Conservation (phyloP, 2,113 vertebrate species). For the Callaeas wilsoni region DNA sequence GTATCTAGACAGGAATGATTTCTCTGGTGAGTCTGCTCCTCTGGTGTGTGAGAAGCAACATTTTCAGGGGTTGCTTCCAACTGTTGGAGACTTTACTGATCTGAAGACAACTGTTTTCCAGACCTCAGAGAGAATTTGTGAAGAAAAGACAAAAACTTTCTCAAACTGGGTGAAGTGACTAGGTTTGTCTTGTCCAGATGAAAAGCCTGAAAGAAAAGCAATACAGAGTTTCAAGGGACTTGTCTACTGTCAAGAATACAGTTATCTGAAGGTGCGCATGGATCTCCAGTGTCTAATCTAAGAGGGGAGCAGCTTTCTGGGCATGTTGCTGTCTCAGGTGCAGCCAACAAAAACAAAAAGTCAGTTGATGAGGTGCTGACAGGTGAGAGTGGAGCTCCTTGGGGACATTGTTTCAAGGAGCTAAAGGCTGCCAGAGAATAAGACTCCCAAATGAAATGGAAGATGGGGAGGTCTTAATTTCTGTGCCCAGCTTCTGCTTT, state of each 20-base stretch:
- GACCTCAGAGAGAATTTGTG: neutral
- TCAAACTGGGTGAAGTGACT: neutral
- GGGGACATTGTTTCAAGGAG: neutral
- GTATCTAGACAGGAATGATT: neutral
- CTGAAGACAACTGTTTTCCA: neutral
- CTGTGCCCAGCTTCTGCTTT: neutral
- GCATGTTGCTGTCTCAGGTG: neutral
- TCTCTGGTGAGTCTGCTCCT: neutral
- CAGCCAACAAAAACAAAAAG: neutral
- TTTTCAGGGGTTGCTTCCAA: neutral
- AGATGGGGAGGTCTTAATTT: neutral
- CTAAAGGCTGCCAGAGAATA: neutral
- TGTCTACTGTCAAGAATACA: neutral
- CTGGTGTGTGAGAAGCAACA: neutral
- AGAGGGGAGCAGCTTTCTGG: neutral
- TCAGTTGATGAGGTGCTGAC: neutral
- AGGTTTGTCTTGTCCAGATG: neutral
- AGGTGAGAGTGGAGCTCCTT: neutral
- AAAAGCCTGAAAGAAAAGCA: neutral
- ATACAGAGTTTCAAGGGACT: neutral
- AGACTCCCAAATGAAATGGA: neutral
- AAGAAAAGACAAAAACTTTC: neutral
- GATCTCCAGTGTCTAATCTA: neutral
- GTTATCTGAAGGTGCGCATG: neutral
- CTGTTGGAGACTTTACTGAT: neutral